Conservation (phyloP, 2,888 invertebrate species). For the Apodemia duryi region DNA sequence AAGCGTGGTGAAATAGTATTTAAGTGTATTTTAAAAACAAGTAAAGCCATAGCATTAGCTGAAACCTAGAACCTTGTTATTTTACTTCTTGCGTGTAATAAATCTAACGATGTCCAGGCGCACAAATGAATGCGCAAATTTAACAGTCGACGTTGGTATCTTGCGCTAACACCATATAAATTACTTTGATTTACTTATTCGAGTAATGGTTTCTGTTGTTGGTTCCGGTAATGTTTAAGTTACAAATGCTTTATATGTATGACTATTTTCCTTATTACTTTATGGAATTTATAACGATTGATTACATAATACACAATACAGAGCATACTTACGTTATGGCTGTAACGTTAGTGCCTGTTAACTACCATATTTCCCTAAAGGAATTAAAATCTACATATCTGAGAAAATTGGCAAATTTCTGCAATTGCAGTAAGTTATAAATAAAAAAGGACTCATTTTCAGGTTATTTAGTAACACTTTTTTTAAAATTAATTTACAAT, state of each 20-base stretch:
- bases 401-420: too few species aligned
- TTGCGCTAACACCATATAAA: constrained; percentile 8
- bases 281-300: not conserved
- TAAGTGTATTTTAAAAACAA: not conserved
- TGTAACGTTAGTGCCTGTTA: too few species aligned
- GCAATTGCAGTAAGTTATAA: too few species aligned
- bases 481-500: too few species aligned
- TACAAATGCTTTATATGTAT: not conserved
- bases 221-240: constrained; percentile 2
- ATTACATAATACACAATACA: too few species aligned
- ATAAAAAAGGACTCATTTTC: too few species aligned
- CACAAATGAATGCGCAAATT: constrained; percentile 8
- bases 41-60: not conserved
- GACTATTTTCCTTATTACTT: not conserved
- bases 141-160: constrained; percentile 9
- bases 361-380: too few species aligned
- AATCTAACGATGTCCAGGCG: not conserved
- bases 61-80: constrained; percentile 5
- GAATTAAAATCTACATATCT: too few species aligned
- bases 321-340: too few species aligned
- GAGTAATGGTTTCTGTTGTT: not conserved
- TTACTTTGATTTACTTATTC: constrained; percentile 6
- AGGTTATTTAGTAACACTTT: too few species aligned
- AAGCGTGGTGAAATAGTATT: too few species aligned
- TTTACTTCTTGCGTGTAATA: constrained; percentile 9